Conservation (phyloP, 2,888 invertebrate species). For the Octodonta nipae region DNA sequence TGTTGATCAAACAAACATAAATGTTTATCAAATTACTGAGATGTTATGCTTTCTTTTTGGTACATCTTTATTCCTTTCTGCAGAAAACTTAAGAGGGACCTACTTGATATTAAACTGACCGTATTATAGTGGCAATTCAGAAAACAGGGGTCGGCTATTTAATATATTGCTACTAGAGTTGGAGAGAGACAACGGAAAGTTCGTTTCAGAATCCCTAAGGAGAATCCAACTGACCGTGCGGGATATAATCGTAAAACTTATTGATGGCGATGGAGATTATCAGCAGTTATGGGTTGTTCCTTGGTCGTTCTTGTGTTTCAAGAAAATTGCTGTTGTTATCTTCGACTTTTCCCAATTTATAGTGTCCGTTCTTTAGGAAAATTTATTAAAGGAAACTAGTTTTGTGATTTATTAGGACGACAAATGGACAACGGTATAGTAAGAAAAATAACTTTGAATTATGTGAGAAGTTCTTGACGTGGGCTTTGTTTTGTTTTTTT, state of each 20-base stretch:
- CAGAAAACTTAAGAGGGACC: constrained; percentile 19
- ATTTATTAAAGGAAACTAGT: too few relatives aligned
- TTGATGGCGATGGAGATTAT: constrained; percentile 33
- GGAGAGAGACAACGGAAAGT: not conserved
- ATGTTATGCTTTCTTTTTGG: too few relatives aligned
- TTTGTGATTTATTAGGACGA: constrained; percentile 1
- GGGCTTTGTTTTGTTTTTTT: too few relatives aligned
- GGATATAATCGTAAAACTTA: constrained; percentile 34
- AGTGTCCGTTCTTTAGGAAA: too few relatives aligned
- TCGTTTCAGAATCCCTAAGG: constrained; percentile 5
- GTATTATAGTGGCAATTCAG: constrained; percentile 20
- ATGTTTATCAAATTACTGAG: too few relatives aligned
- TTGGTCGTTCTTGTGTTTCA: constrained; percentile 31
- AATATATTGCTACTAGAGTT: not conserved
- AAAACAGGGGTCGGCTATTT: not conserved
- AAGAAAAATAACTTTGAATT: too few relatives aligned
- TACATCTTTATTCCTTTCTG: too few relatives aligned
- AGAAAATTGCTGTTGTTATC: constrained; percentile 29
- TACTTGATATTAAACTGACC: constrained; percentile 28
- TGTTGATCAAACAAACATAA: too few relatives aligned
- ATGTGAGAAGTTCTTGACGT: too few relatives aligned
- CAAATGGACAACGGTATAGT: too few relatives aligned
- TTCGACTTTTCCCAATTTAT: constrained; percentile 18
- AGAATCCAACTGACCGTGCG: constrained; percentile 28
- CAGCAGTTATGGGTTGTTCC: constrained; percentile 32